These are phyloP conservation scores for Meloidogyne floridensis DNA, from an alignment of 1,140 invertebrate species.

Conservation along the genomic window DNA sequence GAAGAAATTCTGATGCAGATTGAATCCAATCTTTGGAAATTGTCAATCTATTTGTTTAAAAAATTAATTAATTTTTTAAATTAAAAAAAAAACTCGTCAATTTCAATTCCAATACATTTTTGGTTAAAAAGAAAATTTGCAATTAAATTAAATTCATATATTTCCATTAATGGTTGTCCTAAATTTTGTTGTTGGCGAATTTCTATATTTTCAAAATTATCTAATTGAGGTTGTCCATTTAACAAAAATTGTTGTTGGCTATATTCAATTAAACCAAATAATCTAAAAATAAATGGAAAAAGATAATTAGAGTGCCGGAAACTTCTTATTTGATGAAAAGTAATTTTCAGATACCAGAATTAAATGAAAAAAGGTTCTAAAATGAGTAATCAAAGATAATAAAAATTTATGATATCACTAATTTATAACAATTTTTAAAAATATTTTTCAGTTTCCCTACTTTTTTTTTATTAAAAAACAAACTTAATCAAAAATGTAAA, in stretches of 20 bases:
- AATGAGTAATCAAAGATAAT: no score
- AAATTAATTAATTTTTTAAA: slow-evolving; percentile 8
- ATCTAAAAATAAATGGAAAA: not conserved
- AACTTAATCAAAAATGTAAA: slow-evolving; percentile 27
- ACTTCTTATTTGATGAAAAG: no score
- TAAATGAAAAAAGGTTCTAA: no score
- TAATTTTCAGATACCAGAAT: no score
- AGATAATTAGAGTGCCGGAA: no score
- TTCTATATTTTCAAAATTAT: not conserved
- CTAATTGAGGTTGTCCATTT: not conserved
- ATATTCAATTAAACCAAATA: slow-evolving; percentile 18
- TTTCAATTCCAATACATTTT: slow-evolving; percentile 23
- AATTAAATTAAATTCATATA: slow-evolving; percentile 23
- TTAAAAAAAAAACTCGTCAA: slow-evolving; percentile 26
- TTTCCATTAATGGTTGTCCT: slow-evolving; percentile 21
- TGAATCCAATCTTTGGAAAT: slow-evolving; percentile 17
- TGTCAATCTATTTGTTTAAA: slow-evolving; percentile 5
- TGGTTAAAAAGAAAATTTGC: slow-evolving; percentile 27
- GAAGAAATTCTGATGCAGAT: slow-evolving; percentile 7
- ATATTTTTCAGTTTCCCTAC: no score
- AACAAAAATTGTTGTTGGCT: not conserved
- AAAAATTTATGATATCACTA: no score
- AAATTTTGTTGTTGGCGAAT: slow-evolving; percentile 13
- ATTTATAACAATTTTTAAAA: no score
- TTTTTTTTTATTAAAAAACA: not conserved